Evolutionary conservation across 2,888 invertebrate species (phyloP), one percentile per base, ranked within the genome.

Genomic region (Drosophila picticornis): DNA sequence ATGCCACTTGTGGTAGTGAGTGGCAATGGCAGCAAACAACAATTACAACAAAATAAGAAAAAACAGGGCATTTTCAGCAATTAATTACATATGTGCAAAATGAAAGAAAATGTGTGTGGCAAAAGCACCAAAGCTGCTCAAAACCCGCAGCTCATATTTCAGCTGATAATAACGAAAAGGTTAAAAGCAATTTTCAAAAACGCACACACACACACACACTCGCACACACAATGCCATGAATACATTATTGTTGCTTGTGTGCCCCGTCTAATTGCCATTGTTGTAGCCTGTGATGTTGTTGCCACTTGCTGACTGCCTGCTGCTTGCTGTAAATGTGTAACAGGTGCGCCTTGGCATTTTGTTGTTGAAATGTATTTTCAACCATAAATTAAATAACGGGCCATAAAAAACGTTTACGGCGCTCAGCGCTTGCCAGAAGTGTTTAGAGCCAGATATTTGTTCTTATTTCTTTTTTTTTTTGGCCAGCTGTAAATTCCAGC

Each of bases 381-480:
- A 69, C 84, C 90, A 86, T 86, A 90, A 86, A 86, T 86, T 86
- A 90, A 86, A 90, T 86, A 86, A 88, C 79, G 73, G 78, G 78
- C 81, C 88, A 83, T 83, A 83, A 90, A 90, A 80, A 85, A 86
- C 46, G 84, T 86, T 86, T 84, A 71, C 88, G 66, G 36, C 67
- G 75, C 67, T 72, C 68, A 61, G 72, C 61, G 58, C 66, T 63
- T 27, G 62, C 63, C 70, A 66, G 80, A 83, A 85, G 86, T 90
- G 90, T 77, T 88, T 73, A 77, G 72, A 80, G 50, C 67, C 78
- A 61, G 3, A 11, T 32, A 75, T 80, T 53, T 57, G 29, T 19
- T 43, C 32, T 7, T 48, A n/a, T 38, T 52, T 19, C 46, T 22
- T 27, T 52, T 48, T 22, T 29, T 62, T 81, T 74, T 69, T 66